Evolutionary conservation across 2,113 vertebrate species (phyloP), one percentile per base, ranked within the genome.

Genomic region (Bungarus multicinctus): DNA sequence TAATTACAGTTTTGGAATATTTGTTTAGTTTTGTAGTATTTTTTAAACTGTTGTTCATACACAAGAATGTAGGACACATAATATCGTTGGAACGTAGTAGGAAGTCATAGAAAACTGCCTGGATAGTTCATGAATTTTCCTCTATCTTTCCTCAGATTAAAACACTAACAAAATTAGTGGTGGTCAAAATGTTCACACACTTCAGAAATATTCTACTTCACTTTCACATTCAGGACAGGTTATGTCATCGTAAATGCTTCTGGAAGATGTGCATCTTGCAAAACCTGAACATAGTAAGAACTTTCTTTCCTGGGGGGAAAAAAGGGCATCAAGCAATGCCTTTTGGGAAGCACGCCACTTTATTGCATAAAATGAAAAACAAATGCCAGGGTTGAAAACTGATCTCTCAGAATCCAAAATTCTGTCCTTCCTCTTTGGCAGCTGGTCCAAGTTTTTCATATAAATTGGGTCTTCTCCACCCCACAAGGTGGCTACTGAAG

Each of bases 331-430:
- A 58, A 58, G 47, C 34, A 57, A n/a, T 58, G 34, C 88, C 74
- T 60, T 39, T 91, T 81, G 55, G 91, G 93, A 93, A 93, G 57
- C 25, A 85, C 91, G 93, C 95, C 94, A 93, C 34, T 18, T 7
- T 39, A 7, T 97, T 97, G 97, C 90, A 55, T 96, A 96, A 96
- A 96, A 69, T 64, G 93, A 88, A 95, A 94, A 94, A 93, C 90
- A 91, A 94, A 50, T 4, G 88, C 91, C 89, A 89, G 20, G 5
- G 90, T 53, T 90, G 90, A 95, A 96, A 96, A 91, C 93, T 92
- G 93, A 94, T 96, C 86, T 58, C 14, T 89, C 92, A 94, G 86
- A 91, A 95, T 43, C 8, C 92, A 93, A 0, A 12, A 50, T 93
- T 88, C 91, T 54, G 94, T 69, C 64, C 95, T 94, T 96, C 95